phyloP scores from a whole-genome alignment of 2,113 vertebrate genomes.

The Saiga tatarica region DNA sequence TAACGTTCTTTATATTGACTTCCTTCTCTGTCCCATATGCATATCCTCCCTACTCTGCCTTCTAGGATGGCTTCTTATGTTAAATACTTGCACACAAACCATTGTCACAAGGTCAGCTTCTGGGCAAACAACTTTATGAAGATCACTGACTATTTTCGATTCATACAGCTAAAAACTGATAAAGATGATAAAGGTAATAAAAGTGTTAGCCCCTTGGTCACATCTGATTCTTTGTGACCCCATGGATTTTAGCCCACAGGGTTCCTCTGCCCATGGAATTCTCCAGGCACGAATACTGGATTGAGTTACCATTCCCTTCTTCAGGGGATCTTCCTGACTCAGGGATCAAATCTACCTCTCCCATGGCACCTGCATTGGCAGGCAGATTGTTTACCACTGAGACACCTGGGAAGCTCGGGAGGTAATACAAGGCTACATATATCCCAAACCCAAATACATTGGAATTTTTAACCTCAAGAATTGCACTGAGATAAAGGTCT shows the following conservation, averaged over 20 bases:
- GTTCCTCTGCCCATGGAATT: not conserved
- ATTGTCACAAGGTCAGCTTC: not conserved
- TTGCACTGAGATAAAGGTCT: not conserved
- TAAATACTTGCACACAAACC: not conserved
- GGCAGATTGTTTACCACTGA: not conserved
- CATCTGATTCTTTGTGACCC: not conserved
- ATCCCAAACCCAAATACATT: not conserved
- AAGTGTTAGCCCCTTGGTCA: not conserved
- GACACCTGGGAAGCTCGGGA: not conserved
- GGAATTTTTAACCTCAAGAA: not conserved
- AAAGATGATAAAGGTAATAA: not conserved
- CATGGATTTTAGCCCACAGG: not conserved
- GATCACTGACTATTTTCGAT: not conserved
- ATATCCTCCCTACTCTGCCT: not conserved
- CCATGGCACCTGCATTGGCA: not conserved
- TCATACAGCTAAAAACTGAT: not conserved
- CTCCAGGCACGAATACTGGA: not conserved
- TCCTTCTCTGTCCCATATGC: not conserved
- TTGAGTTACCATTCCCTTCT: not conserved
- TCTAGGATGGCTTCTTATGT: not conserved
- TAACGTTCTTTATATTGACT: not conserved
- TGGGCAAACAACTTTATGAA: not conserved
- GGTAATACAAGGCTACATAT: not conserved
- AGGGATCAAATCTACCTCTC: not conserved
- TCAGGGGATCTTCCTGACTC: not conserved